Evolutionary conservation across 1,140 invertebrate species (phyloP), one percentile per base, ranked within the genome.

Genomic region (Drosophila tani): DNA sequence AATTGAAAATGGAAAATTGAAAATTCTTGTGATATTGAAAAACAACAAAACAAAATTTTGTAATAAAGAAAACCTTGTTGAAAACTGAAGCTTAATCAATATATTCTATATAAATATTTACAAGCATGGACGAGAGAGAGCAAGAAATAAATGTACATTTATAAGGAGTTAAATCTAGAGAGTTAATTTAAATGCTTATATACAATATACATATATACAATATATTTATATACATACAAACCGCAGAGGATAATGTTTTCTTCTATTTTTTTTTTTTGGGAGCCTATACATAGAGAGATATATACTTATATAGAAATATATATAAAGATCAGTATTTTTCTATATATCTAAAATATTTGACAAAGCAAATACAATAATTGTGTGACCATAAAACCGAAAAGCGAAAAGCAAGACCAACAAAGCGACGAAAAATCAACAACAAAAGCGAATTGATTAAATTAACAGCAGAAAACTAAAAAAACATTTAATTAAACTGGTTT

Each of bases 11-110:
- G 86, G 83, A 88, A 88, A 81, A 85, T 87, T 88, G 83, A 88
- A 88, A 88, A 88, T 88, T 88, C 84, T 88, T 88, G 84, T 88
- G 84, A 88, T 88, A 88, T 88, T 63, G 70, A 87, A 73, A 69
- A 75, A 87, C 70, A 73, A 87, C 79, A 88, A 74, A 69, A 64
- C 71, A 88, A 83, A 88, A 83, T 87, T 81, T 79, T 82, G 51
- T 55, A 35, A 55, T 55, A 55, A 75, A 84, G 75, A 51, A 43
- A 60, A 75, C 64, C 50, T 63, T 75, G 71, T 75, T 75, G 71
- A 75, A 75, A 75, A 75, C 70, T 79, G 59, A 85, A 65, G 68
- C 76, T 69, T 55, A 75, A 81, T 65, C 32, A 79, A 85, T 68
- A 60, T 65, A 73, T 38, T 53, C 29, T 45, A 62, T 57, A 68